A percentile compares a stretch with the other conserved stretches of the same genome.
Evolutionary conservation across 2,113 vertebrate species (phyloP).

Genomic region (Marmota flaviventris): DNA sequence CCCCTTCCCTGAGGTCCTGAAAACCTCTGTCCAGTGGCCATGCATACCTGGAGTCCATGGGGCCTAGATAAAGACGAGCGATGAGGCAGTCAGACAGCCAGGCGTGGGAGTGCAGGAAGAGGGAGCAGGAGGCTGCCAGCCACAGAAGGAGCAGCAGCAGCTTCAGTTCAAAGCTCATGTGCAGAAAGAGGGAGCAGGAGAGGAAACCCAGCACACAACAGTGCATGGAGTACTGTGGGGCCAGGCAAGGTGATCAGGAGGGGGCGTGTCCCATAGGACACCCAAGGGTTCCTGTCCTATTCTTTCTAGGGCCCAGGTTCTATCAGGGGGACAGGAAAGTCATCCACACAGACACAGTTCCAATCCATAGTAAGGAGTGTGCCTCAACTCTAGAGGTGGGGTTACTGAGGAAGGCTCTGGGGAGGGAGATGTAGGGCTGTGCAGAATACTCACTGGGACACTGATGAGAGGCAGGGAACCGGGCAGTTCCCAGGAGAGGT

Average conservation of each 20-base stretch:
- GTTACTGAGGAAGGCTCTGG: background rate
- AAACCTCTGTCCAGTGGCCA: background rate
- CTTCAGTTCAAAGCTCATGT: constrained; percentile 91
- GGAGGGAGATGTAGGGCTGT: background rate
- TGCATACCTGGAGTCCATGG: constrained; percentile 80
- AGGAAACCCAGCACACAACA: constrained; percentile 94
- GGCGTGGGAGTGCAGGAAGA: constrained; percentile 91
- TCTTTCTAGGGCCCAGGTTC: background rate
- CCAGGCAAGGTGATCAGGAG: background rate
- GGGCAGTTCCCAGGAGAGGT: constrained; percentile 82
- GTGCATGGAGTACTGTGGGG: constrained; percentile 93
- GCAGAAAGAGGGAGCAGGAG: constrained; percentile 92
- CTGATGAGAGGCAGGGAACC: constrained; percentile 89
- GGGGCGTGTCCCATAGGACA: background rate
- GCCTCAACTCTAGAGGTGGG: background rate
- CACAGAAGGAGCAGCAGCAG: constrained; percentile 91
- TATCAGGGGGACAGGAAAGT: background rate
- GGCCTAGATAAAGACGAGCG: constrained; percentile 83
- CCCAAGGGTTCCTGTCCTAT: background rate
- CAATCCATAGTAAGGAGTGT: background rate
- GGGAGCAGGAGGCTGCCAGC: constrained; percentile 91
- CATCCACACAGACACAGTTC: background rate
- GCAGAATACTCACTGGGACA: constrained; percentile 87
- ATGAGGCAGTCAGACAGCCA: constrained; percentile 89
- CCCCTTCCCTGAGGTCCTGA: background rate